Percentiles rank a stretch among this genome's conserved stretches.
Evolutionary conservation across 2,888 invertebrate species (phyloP).

Genomic region (Mythimna impura): DNA sequence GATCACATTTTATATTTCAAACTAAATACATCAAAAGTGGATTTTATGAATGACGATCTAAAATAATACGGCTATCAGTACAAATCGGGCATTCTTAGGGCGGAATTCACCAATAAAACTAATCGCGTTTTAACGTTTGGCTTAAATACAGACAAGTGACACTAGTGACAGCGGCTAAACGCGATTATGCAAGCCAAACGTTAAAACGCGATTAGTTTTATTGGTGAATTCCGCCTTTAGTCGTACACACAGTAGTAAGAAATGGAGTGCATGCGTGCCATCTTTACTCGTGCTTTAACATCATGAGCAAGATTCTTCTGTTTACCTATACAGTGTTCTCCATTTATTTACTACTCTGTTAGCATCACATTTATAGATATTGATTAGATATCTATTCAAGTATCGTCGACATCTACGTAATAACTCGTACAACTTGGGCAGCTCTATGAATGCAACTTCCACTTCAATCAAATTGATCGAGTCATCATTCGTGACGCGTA

Average conservation of each 20-base stretch:
- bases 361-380: slow-evolving; percentile 5
- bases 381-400: slow-evolving; percentile 16
- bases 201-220: no score
- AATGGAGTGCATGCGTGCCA: slow-evolving; percentile 14
- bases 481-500: slow-evolving; percentile 6
- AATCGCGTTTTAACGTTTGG: no score
- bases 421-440: background rate
- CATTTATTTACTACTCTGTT: slow-evolving; percentile 10
- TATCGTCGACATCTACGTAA: slow-evolving; percentile 24
- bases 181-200: no score
- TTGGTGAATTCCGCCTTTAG: no score
- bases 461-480: slow-evolving; percentile 41
- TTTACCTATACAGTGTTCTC: background rate
- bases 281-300: background rate
- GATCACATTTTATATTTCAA: slow-evolving; percentile 72
- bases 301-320: background rate
- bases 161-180: no score
- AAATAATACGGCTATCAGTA: slow-evolving; percentile 46
- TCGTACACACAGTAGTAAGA: slow-evolving; percentile 15
- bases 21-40: slow-evolving; percentile 72
- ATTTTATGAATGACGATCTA: slow-evolving; percentile 48
- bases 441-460: background rate
- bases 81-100: slow-evolving; percentile 34
- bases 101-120: no score
- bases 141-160: no score